Percentiles rank a stretch among this genome's conserved stretches.
Conservation (phyloP, 2,888 invertebrate species). For the Chymomyza fuscimana region DNA sequence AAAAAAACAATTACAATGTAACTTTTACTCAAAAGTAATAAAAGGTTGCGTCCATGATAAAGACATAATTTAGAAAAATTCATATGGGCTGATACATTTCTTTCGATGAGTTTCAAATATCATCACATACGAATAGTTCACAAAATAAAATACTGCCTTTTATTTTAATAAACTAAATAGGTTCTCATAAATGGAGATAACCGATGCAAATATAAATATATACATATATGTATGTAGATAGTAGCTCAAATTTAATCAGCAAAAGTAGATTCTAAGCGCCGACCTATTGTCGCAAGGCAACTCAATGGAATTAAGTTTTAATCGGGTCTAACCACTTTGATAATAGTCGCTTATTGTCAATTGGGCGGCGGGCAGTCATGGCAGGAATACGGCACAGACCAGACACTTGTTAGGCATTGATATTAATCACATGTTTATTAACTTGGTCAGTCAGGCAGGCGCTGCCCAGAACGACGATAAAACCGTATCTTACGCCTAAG, state of each 20-base stretch:
- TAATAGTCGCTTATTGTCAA: conserved; percentile 52
- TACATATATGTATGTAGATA: background rate
- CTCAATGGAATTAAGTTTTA: conserved; percentile 70
- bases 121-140: no score
- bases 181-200: no score
- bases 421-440: conserved; percentile 59
- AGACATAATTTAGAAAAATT: no score
- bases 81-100: no score
- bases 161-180: no score
- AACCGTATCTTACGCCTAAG: conserved; percentile 65
- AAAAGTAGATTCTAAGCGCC: conserved; percentile 68
- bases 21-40: no score
- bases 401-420: conserved; percentile 18
- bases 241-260: conserved; percentile 49
- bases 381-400: conserved; percentile 12
- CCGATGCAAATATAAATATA: background rate
- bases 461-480: conserved; percentile 48
- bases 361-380: conserved; percentile 9
- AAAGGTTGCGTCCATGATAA: no score
- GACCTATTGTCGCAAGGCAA: background rate
- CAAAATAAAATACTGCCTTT: no score
- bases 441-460: conserved; percentile 16
- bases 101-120: no score
- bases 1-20: no score
- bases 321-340: conserved; percentile 69